These are phyloP conservation scores for Amphipyra berbera DNA, from an alignment of 2,888 invertebrate species.

Conservation along the genomic window DNA sequence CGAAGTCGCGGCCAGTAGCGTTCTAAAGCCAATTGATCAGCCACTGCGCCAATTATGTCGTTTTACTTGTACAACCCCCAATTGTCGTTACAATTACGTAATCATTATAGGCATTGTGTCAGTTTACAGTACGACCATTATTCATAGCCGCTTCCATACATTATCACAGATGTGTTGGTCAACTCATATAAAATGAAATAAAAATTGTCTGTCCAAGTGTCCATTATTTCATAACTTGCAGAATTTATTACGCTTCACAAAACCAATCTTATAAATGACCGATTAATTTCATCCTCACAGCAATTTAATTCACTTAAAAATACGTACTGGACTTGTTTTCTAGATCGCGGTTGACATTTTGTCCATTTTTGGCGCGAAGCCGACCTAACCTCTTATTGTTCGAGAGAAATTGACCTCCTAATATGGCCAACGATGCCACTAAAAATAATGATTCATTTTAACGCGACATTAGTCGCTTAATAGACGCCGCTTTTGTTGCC, in stretches of 20 bases:
- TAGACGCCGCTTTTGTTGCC: conserved; percentile 51
- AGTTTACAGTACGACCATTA: neutral
- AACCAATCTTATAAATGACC: conserved; percentile 23
- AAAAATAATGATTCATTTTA: conserved; percentile 62
- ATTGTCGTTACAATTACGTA: too few relatives aligned
- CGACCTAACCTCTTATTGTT: conserved; percentile 56
- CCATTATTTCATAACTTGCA: conserved; percentile 2
- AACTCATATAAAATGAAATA: conserved; percentile 5
- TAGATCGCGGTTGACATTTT: conserved; percentile 54
- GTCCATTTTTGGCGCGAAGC: conserved; percentile 47
- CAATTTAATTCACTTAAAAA: conserved; percentile 28
- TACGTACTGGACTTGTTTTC: conserved; percentile 35
- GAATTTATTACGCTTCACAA: conserved; percentile 20
- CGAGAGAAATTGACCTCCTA: conserved; percentile 57
- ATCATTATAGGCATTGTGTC: too few relatives aligned
- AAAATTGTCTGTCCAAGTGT: neutral
- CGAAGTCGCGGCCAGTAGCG: too few relatives aligned
- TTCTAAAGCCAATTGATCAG: too few relatives aligned
- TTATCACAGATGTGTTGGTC: neutral
- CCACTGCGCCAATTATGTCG: too few relatives aligned
- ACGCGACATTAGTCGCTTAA: conserved; percentile 52
- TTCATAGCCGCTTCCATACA: neutral
- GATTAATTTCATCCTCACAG: conserved; percentile 19
- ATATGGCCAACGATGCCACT: conserved; percentile 56
- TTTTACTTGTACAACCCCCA: too few relatives aligned